phyloP scores from a whole-genome alignment of 2,113 vertebrate genomes.

The Zosterops pallidus region DNA sequence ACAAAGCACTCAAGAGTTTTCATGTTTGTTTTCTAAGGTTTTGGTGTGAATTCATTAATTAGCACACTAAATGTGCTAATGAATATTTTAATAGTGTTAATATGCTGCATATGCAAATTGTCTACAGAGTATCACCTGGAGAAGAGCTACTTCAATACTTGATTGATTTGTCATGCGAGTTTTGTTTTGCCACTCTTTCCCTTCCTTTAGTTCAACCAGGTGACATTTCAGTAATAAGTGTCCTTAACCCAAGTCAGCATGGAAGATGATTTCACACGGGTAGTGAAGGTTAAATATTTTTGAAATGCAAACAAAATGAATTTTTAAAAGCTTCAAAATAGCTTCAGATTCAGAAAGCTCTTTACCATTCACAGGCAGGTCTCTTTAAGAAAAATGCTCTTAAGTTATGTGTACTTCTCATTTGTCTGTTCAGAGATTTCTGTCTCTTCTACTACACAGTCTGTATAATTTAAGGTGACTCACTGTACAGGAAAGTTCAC shows the following conservation, averaged over 20 bases:
- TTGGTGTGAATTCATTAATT: conserved; percentile 14
- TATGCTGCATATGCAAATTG: not conserved
- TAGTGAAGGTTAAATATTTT: conserved; percentile 72
- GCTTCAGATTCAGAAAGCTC: conserved; percentile 47
- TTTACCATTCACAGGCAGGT: conserved; percentile 41
- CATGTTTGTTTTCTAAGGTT: not conserved
- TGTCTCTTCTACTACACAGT: conserved; percentile 57
- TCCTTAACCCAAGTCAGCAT: not conserved
- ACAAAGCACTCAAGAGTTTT: not conserved
- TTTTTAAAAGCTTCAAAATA: conserved; percentile 73
- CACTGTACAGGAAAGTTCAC: conserved; percentile 76
- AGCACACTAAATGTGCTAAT: not conserved
- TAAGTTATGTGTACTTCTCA: conserved; percentile 61
- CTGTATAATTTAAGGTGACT: conserved; percentile 84
- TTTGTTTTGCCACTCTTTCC: not conserved
- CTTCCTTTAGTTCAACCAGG: conserved; percentile 7
- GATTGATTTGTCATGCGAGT: not conserved
- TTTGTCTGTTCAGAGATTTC: conserved; percentile 75
- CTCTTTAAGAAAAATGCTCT: conserved; percentile 63
- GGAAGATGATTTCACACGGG: not conserved
- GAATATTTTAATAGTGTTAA: conserved; percentile 28
- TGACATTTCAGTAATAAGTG: conserved; percentile 41
- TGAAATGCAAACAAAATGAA: conserved; percentile 72
- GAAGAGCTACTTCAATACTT: not conserved
- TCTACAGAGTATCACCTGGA: not conserved